Evolutionary conservation across 2,888 invertebrate species (phyloP).

Genomic region (Habroteleia sp.): DNA sequence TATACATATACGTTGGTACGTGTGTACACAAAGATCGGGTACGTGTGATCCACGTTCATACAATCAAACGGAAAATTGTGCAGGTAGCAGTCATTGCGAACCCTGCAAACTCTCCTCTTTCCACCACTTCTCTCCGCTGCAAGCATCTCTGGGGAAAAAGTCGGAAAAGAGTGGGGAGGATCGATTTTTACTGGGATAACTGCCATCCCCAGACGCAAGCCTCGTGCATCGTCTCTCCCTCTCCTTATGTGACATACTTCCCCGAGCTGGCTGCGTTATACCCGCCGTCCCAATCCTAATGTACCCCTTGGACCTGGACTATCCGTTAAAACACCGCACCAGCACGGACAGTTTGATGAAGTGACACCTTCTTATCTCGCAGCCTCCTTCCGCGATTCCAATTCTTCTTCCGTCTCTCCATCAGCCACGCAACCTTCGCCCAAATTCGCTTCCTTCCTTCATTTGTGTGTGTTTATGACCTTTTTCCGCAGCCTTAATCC

Average conservation of each 20-base stretch:
- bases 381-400: background rate
- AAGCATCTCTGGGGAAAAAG: slow-evolving; percentile 73
- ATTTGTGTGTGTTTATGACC: slow-evolving; percentile 34
- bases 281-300: slow-evolving; percentile 57
- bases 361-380: slow-evolving; percentile 48
- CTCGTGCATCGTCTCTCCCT: slow-evolving; percentile 74
- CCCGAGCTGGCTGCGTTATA: slow-evolving; percentile 59
- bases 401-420: background rate
- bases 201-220: slow-evolving; percentile 74
- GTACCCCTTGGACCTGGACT: slow-evolving; percentile 52
- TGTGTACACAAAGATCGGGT: slow-evolving; percentile 40
- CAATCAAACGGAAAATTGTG: slow-evolving; percentile 70
- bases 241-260: slow-evolving; percentile 67
- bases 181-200: slow-evolving; percentile 82
- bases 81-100: slow-evolving; percentile 68
- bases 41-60: slow-evolving; percentile 57
- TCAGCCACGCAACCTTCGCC: slow-evolving; percentile 13
- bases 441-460: slow-evolving; percentile 23
- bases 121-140: slow-evolving; percentile 61
- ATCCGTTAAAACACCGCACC: slow-evolving; percentile 51
- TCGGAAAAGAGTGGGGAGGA: slow-evolving; percentile 80
- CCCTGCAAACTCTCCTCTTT: slow-evolving; percentile 68
- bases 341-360: slow-evolving; percentile 38
- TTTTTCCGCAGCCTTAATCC: slow-evolving; percentile 35
- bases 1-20: slow-evolving; percentile 15